Conservation (phyloP, 2,797 vertebrate species). For the Delichon dasypus region DNA sequence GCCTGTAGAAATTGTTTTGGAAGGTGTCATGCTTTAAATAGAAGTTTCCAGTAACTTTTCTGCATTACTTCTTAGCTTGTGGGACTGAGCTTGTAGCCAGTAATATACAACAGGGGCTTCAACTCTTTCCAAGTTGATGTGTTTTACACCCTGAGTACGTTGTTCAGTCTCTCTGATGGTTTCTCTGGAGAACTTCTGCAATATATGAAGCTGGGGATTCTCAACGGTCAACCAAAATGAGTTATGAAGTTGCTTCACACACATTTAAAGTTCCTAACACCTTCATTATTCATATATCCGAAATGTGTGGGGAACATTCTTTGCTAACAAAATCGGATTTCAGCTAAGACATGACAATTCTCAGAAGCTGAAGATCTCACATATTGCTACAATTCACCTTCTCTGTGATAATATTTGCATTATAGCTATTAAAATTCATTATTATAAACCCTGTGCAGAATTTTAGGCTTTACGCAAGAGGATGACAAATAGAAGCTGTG, state of each 20-base stretch:
- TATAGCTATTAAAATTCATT: slow-evolving; percentile 7
- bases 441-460: neutral
- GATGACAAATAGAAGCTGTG: slow-evolving; percentile 14
- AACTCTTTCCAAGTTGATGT: slow-evolving; percentile 20
- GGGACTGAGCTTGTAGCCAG: slow-evolving; percentile 13
- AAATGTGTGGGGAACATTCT: neutral
- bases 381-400: neutral
- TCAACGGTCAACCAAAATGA: neutral
- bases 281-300: neutral
- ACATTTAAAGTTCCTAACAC: slow-evolving; percentile 42
- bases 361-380: neutral
- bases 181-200: slow-evolving; percentile 14
- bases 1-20: slow-evolving; percentile 70
- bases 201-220: neutral
- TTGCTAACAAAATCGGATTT: neutral
- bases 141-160: slow-evolving; percentile 8
- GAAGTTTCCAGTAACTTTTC: slow-evolving; percentile 70
- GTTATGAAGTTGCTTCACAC: neutral
- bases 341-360: neutral
- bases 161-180: slow-evolving; percentile 11
- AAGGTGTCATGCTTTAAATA: slow-evolving; percentile 71
- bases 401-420: slow-evolving; percentile 18
- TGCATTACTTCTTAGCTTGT: slow-evolving; percentile 52
- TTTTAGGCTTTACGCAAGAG: neutral
- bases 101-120: slow-evolving; percentile 19